A percentile compares a stretch with the other conserved stretches of the same genome.
phyloP scores from a whole-genome alignment of 2,888 invertebrate species.

The Rapana venosa region DNA sequence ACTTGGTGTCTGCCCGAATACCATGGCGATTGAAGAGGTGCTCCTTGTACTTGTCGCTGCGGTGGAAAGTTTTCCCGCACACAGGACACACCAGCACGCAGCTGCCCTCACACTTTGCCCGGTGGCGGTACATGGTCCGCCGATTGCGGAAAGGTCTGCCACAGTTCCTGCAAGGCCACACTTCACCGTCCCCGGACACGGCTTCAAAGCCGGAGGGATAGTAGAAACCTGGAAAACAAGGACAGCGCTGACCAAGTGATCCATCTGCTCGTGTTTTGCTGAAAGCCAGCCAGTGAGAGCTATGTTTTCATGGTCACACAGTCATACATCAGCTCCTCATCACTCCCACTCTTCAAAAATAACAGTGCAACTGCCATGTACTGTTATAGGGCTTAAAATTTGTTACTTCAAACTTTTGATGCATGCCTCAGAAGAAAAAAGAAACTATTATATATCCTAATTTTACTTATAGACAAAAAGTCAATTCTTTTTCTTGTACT shows the following conservation, averaged over 20 bases:
- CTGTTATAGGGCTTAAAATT: no score
- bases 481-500: no score
- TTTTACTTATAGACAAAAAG: no score
- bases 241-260: background rate
- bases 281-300: background rate
- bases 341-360: background rate
- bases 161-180: slow-evolving; percentile 26
- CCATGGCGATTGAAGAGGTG: slow-evolving; percentile 32
- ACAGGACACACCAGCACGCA: slow-evolving; percentile 37
- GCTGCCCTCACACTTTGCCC: slow-evolving; percentile 48
- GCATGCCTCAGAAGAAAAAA: no score
- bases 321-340: background rate
- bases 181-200: background rate
- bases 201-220: background rate
- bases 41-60: slow-evolving; percentile 42
- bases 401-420: no score
- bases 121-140: slow-evolving; percentile 44
- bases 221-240: slow-evolving; percentile 13
- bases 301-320: background rate
- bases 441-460: no score
- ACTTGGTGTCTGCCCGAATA: background rate
- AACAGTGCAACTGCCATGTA: no score
- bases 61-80: slow-evolving; percentile 44
- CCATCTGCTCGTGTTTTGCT: background rate
- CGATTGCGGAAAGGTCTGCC: slow-evolving; percentile 32